Percentiles rank a stretch among this genome's conserved stretches.
phyloP scores from a whole-genome alignment of 2,888 invertebrate genomes.

The Subacronicta megacephala region DNA sequence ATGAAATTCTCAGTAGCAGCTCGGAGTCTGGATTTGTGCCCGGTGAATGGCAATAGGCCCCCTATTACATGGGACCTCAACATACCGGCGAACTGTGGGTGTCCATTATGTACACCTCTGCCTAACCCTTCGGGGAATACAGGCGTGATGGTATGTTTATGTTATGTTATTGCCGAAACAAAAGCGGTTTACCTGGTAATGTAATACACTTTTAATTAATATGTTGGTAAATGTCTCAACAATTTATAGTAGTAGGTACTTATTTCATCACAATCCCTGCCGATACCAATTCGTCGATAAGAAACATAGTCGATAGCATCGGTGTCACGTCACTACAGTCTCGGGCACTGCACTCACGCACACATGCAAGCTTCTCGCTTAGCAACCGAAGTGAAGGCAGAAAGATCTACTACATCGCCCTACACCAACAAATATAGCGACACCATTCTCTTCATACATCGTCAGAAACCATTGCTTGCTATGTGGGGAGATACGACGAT shows the following conservation, averaged over 20 bases:
- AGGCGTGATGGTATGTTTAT: no score
- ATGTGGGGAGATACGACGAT: fast-evolving
- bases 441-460: constrained; percentile 28
- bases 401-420: constrained; percentile 75
- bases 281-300: constrained; percentile 32
- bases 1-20: no score
- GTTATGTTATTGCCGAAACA: no score
- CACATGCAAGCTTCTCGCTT: constrained; percentile 73
- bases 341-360: constrained; percentile 83
- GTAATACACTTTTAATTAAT: constrained; percentile 3
- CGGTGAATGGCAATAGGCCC: no score
- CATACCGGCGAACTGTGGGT: no score
- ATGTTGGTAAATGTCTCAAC: background rate
- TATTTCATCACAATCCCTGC: constrained; percentile 26
- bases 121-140: no score
- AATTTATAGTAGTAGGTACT: background rate
- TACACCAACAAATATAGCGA: constrained; percentile 51
- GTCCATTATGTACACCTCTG: no score
- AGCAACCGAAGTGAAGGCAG: constrained; percentile 87
- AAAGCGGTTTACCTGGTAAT: no score
- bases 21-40: no score
- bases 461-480: constrained; percentile 58
- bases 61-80: no score
- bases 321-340: constrained; percentile 64
- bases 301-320: constrained; percentile 53